A percentile compares a stretch with the other conserved stretches of the same genome.
These are phyloP conservation scores for Gallinago jamesoni DNA, from an alignment of 2,113 vertebrate species.

Conservation along the genomic window DNA sequence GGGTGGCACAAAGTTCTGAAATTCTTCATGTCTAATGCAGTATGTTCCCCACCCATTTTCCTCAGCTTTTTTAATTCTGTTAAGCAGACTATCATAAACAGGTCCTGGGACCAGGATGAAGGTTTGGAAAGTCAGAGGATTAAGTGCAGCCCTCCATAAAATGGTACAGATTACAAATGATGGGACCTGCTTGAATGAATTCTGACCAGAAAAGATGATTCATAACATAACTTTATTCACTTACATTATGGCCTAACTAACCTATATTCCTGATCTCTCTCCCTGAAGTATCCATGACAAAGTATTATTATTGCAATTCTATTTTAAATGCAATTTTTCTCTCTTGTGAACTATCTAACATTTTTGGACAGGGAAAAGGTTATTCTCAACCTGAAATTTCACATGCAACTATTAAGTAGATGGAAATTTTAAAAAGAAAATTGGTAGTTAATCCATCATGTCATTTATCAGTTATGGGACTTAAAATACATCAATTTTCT, in stretches of 20 bases:
- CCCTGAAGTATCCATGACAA: not conserved
- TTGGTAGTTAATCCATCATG: slow-evolving; percentile 17
- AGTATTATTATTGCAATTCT: not conserved
- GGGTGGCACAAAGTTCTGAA: not conserved
- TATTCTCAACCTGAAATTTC: not conserved
- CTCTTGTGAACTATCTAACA: not conserved
- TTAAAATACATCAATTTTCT: slow-evolving; percentile 23
- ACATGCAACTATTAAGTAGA: not conserved
- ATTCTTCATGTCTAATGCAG: not conserved
- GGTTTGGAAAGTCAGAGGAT: not conserved
- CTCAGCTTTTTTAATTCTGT: not conserved
- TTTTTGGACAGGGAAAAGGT: not conserved
- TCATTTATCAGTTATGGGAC: not conserved
- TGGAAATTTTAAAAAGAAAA: slow-evolving; percentile 3
- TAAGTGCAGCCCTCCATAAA: not conserved
- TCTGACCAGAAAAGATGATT: not conserved
- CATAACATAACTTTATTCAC: not conserved
- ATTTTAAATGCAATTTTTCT: slow-evolving; percentile 25
- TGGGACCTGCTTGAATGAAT: not conserved
- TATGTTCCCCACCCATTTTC: not conserved
- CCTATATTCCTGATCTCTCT: not conserved
- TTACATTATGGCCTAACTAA: not conserved
- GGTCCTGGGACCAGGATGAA: not conserved
- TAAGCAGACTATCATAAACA: not conserved
- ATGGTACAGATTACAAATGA: not conserved